phyloP scores from a whole-genome alignment of 1,140 invertebrate genomes.

The Drosophila hydei region DNA sequence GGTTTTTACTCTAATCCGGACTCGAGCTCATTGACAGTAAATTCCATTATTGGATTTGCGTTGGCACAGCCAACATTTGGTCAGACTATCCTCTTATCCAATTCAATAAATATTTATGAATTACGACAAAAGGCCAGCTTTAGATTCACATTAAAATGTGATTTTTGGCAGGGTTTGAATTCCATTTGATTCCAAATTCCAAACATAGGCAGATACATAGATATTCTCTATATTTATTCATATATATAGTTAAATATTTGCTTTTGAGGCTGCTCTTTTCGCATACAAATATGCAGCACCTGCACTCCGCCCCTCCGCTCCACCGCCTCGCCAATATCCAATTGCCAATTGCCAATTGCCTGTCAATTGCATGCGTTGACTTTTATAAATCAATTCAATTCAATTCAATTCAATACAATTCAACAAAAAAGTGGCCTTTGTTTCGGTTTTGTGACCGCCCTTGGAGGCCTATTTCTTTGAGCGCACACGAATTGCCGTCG shows the following conservation, averaged over 20 bases:
- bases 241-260: too few relatives aligned
- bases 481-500: conserved; percentile 13
- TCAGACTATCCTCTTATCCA: conserved; percentile 34
- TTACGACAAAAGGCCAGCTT: conserved; percentile 36
- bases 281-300: neutral
- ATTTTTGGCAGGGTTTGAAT: too few relatives aligned
- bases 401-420: neutral
- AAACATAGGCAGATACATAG: too few relatives aligned
- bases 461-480: conserved; percentile 4
- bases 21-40: conserved; percentile 73
- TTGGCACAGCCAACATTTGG: conserved; percentile 58
- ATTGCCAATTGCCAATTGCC: conserved; percentile 1
- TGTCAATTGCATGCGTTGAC: conserved; percentile 26
- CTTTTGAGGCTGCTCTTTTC: too few relatives aligned
- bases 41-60: conserved; percentile 79
- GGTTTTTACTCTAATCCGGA: conserved; percentile 8
- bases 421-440: conserved; percentile 6
- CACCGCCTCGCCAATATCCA: neutral
- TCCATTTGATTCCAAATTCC: too few relatives aligned
- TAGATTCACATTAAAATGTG: neutral
- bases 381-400: conserved; percentile 23
- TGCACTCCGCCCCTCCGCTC: too few relatives aligned
- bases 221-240: too few relatives aligned
- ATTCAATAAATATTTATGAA: conserved; percentile 73
- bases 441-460: conserved; percentile 25